Evolutionary conservation across 2,888 invertebrate genomes (phyloP).

Genomic region (Stenichneumon culpator): DNA sequence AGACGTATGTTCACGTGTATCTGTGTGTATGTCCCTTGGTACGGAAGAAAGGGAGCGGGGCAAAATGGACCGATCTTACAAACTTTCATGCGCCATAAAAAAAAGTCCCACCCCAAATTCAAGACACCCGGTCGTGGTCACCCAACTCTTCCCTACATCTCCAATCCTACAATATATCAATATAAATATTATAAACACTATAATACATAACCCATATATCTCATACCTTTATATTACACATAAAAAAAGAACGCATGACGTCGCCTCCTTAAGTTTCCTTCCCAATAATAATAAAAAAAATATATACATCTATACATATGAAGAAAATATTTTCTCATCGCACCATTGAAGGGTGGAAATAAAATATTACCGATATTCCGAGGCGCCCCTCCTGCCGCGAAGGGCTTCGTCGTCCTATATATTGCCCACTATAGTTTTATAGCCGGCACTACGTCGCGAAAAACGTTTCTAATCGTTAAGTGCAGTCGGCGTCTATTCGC

Average conservation of each 20-base stretch:
- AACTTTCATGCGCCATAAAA: too few species aligned
- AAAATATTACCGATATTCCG: constrained; percentile 8
- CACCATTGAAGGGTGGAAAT: not conserved
- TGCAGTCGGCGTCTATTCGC: constrained; percentile 23
- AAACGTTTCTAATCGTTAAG: constrained; percentile 46
- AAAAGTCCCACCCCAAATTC: too few species aligned
- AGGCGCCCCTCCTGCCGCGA: not conserved
- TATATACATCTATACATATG: not conserved
- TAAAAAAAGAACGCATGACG: not conserved
- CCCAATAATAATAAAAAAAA: not conserved
- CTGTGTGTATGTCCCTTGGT: too few species aligned
- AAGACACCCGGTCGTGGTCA: too few species aligned
- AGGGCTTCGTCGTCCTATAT: not conserved
- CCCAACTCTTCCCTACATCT: too few species aligned
- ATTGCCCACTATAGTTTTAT: not conserved
- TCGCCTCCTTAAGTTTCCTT: not conserved
- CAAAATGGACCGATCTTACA: too few species aligned
- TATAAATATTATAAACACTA: too few species aligned
- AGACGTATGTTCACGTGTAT: too few species aligned
- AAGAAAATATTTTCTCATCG: not conserved
- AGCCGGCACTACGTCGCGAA: not conserved
- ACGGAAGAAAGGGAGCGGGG: too few species aligned
- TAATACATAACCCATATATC: too few species aligned
- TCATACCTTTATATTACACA: too few species aligned
- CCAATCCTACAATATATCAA: too few species aligned